A percentile compares a stretch with the other conserved stretches of the same genome.
Conservation (phyloP, 1,140 invertebrate species). For the Philopotamus ludificatus region DNA sequence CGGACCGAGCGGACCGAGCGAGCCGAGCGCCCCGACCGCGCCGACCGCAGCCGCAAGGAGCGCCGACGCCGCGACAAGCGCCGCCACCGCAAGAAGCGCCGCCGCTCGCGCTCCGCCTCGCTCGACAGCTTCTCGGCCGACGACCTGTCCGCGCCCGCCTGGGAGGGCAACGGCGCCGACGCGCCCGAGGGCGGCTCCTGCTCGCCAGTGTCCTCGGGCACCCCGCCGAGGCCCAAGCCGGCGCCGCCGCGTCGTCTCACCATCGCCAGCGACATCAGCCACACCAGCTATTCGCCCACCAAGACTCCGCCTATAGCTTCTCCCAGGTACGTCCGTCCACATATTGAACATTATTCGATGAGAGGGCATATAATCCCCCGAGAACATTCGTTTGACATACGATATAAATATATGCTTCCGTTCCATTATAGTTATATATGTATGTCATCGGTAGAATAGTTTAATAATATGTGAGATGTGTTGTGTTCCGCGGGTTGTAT, state of each 20-base stretch:
- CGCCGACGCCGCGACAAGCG: conserved; percentile 65
- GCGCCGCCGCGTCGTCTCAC: conserved; percentile 44
- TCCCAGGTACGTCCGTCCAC: no score
- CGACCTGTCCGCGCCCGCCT: no score
- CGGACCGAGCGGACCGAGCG: no score
- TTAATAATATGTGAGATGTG: no score
- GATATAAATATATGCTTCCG: no score
- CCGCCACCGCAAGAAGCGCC: conserved; percentile 69
- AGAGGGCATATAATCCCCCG: no score
- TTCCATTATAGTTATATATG: no score
- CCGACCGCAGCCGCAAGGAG: not conserved
- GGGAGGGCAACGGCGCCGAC: no score
- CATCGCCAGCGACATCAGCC: conserved; percentile 43
- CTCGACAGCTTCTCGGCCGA: conserved; percentile 61
- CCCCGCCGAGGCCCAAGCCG: conserved; percentile 46
- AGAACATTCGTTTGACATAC: no score
- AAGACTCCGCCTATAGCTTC: conserved; percentile 41
- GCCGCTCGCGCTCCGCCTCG: conserved; percentile 65
- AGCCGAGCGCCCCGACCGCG: conserved; percentile 49
- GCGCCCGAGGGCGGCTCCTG: conserved; percentile 52
- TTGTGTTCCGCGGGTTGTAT: no score
- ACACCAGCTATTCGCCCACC: conserved; percentile 39
- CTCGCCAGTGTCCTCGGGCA: conserved; percentile 63
- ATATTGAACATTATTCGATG: no score
- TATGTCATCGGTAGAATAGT: no score